These are phyloP conservation scores for Temnothorax longispinosus DNA, from an alignment of 1,140 invertebrate genomes.

Conservation along the genomic window DNA sequence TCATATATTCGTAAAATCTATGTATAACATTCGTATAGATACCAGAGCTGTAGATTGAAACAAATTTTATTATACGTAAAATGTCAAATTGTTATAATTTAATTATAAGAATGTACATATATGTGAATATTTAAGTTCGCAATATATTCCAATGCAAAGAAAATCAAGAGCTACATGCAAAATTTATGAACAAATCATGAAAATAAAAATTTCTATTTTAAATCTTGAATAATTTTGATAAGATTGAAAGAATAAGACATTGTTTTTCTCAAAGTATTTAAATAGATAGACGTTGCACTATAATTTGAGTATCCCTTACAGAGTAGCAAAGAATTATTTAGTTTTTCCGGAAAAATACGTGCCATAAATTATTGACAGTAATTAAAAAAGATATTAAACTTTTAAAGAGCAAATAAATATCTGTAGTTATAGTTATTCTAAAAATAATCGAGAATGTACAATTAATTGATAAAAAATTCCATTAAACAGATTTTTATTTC, in stretches of 20 bases:
- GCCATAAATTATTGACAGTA: background rate
- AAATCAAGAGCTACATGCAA: background rate
- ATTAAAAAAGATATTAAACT: background rate
- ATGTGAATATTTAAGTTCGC: background rate
- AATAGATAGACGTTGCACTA: background rate
- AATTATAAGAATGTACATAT: background rate
- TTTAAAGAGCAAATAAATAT: background rate
- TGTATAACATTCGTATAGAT: background rate
- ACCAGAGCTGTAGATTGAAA: background rate
- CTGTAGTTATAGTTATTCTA: background rate
- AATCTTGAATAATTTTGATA: background rate
- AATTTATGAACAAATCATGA: background rate
- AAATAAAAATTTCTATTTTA: background rate
- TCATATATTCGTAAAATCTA: background rate
- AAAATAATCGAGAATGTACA: background rate
- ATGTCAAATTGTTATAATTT: slow-evolving; percentile 1
- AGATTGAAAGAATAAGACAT: background rate
- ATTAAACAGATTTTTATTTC: background rate
- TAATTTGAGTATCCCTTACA: background rate
- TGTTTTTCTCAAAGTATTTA: background rate
- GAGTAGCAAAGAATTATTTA: background rate
- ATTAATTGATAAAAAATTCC: background rate
- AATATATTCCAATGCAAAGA: background rate
- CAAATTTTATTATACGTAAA: background rate
- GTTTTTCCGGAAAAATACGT: background rate